Evolutionary conservation across 2,888 invertebrate species (phyloP), one percentile per base, ranked within the genome.

Genomic region (Glyphotaelius pellucidus): DNA sequence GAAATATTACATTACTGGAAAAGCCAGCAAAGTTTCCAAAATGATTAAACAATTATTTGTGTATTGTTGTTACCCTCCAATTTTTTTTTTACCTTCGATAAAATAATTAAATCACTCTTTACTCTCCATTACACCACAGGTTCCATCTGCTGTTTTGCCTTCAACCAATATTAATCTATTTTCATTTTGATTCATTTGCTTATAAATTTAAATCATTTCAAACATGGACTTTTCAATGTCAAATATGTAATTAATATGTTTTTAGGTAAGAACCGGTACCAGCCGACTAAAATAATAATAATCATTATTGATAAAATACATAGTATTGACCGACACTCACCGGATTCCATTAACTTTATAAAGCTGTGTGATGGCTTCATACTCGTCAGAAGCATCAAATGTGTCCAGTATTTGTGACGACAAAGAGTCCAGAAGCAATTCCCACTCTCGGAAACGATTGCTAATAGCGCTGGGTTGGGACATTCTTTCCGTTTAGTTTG

Each of bases 321-420:
- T n/a, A 32, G 67, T 67, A n/a, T 25, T 42, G 42, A 35, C 67
- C 0, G n/a, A 31, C 89, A 84, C 87, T 88, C 30, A 92, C 92
- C 84, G 88, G n/a, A 92, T 84, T 31, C 92, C 92, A n/a, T n/a
- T 35, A 42, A 35, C 84, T 88, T 84, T 83, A 85, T 89, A 90
- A 15, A 92, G 32, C 25, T 85, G 87, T 84, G 32, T 25, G 30
- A 92, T 35, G 12, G 90, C 92, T 35, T 83, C 89, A 80, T 89
- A 90, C 90, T 92, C 92, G 80, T 90, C 85, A 30, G 80, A 32
- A 85, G 80, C n/a, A 88, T 92, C 80, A 31, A 90, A 90, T n/a
- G 90, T 89, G 35, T 84, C 47, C 19, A 84, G 38, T 31, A 90
- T 31, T 35, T 90, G 79, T 14, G 32, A 15, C 7, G 92, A 90